Percentiles rank a stretch among this genome's conserved stretches.
Conservation (phyloP, 2,797 vertebrate species). For the Myripristis murdjan region DNA sequence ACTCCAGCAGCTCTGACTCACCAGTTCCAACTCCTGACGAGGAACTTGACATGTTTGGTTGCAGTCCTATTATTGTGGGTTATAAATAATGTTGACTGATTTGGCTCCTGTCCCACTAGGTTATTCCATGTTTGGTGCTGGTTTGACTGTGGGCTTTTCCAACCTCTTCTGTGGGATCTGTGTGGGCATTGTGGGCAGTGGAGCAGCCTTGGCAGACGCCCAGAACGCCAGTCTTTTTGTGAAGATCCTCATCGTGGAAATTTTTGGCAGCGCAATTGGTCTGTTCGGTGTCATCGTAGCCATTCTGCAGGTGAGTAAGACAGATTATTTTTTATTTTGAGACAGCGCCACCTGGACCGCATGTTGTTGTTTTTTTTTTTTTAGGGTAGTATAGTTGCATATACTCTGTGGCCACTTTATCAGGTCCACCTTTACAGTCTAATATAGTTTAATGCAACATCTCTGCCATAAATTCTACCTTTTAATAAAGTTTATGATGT, state of each 20-base stretch:
- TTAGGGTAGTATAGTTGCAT: not conserved
- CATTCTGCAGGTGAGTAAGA: constrained; percentile 93
- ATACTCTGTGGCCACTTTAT: too few relatives aligned
- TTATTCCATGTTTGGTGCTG: constrained; percentile 99
- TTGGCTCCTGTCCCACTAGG: constrained; percentile 77
- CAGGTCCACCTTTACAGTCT: too few relatives aligned
- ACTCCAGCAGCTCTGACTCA: not conserved
- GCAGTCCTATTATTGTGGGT: not conserved
- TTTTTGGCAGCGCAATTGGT: constrained; percentile 98
- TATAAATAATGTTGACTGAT: not conserved
- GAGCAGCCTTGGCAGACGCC: constrained; percentile 96
- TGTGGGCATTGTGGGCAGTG: constrained; percentile 98
- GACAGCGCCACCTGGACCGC: not conserved
- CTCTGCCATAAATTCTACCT: too few relatives aligned
- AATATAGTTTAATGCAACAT: too few relatives aligned
- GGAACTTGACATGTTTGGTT: not conserved
- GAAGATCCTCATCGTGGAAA: constrained; percentile 99
- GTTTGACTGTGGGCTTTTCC: constrained; percentile 97
- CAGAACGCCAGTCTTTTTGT: constrained; percentile 98
- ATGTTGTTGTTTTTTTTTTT: not conserved
- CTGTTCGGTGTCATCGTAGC: constrained; percentile 98
- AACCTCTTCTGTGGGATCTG: constrained; percentile 99
- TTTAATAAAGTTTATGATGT: too few relatives aligned
- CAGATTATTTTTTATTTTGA: not conserved
- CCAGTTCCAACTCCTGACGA: not conserved